phyloP scores from a whole-genome alignment of 2,113 vertebrate species.

The Spea multiplicata region DNA sequence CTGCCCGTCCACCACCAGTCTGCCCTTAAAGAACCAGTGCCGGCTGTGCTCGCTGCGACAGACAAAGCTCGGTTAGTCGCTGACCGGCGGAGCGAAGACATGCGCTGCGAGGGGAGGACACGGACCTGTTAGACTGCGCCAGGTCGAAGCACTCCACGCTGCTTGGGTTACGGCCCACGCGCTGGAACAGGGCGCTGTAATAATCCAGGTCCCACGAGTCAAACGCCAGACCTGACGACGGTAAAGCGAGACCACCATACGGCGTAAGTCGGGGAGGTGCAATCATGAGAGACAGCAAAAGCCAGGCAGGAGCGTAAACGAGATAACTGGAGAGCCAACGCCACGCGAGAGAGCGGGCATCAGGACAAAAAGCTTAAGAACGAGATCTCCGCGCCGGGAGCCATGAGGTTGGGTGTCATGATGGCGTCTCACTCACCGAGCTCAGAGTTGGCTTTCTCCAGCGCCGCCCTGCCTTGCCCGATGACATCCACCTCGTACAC shows the following conservation, averaged over 20 bases:
- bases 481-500: slow-evolving; percentile 78
- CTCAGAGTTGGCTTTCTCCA: slow-evolving; percentile 76
- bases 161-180: slow-evolving; percentile 79
- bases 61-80: not conserved
- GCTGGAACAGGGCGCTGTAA: slow-evolving; percentile 80
- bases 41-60: slow-evolving; percentile 84
- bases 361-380: too few species aligned
- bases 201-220: slow-evolving; percentile 88
- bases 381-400: too few species aligned
- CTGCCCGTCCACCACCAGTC: slow-evolving; percentile 73
- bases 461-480: slow-evolving; percentile 66
- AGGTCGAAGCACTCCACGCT: slow-evolving; percentile 88
- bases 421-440: slow-evolving; percentile 65
- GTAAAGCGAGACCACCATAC: not conserved
- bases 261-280: too few species aligned
- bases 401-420: too few species aligned
- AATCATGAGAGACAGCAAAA: not conserved
- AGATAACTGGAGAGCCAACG: not conserved
- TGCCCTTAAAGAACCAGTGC: slow-evolving; percentile 92
- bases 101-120: not conserved
- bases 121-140: slow-evolving; percentile 89
- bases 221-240: slow-evolving; percentile 77
- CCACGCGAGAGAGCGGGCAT: too few species aligned
- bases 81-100: too few species aligned
- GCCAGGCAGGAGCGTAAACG: not conserved